phyloP scores from a whole-genome alignment of 2,113 vertebrate species.

The Dasypus novemcinctus region DNA sequence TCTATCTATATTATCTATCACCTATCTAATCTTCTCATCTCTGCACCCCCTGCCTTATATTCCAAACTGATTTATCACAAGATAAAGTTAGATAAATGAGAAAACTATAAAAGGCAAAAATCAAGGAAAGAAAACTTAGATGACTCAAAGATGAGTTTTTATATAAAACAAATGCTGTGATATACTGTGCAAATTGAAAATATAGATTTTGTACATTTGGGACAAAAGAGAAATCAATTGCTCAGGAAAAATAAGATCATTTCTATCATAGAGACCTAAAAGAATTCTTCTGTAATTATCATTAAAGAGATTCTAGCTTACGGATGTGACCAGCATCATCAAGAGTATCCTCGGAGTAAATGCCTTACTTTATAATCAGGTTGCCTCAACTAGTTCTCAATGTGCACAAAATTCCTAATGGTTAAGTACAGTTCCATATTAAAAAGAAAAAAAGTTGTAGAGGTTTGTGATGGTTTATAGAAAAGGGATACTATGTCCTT shows the following conservation, averaged over 20 bases:
- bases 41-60: neutral
- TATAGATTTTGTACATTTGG: neutral
- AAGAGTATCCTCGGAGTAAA: neutral
- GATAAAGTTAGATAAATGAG: neutral
- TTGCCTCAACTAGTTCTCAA: neutral
- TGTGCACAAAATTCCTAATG: neutral
- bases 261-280: neutral
- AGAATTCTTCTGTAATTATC: neutral
- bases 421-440: neutral
- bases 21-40: neutral
- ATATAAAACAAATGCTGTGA: neutral
- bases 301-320: neutral
- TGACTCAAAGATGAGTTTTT: neutral
- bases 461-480: neutral
- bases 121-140: neutral
- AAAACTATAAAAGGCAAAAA: neutral
- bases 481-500: neutral
- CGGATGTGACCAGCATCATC: fast-evolving
- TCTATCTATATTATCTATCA: neutral
- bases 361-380: fast-evolving
- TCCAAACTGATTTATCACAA: neutral
- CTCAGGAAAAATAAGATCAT: neutral
- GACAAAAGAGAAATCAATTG: neutral
- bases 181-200: too few relatives aligned
- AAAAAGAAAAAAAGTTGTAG: neutral